Conservation (phyloP, 2,797 vertebrate species). For the Cacajao melanocephalus region DNA sequence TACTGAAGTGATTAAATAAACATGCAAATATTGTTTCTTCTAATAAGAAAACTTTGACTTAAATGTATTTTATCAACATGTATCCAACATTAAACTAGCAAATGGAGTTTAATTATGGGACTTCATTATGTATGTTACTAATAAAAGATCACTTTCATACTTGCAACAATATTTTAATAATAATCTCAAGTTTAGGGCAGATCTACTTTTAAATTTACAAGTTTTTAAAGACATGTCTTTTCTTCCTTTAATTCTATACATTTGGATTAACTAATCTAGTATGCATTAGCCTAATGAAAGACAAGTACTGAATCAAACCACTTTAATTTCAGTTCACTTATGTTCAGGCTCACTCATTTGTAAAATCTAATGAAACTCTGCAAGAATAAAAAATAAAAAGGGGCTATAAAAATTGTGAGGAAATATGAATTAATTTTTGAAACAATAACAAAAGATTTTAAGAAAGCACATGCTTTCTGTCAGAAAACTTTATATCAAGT, state of each 20-base stretch:
- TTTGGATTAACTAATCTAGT: constrained; percentile 63
- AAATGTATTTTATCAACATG: not conserved
- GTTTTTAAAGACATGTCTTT: not conserved
- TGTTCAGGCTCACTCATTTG: constrained; percentile 41
- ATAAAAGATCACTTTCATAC: not conserved
- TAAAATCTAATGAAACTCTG: constrained; percentile 63
- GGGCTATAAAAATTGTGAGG: not conserved
- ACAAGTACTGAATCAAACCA: constrained; percentile 54
- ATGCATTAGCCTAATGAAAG: constrained; percentile 61
- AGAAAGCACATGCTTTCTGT: constrained; percentile 29
- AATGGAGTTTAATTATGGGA: constrained; percentile 5
- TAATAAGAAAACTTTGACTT: constrained; percentile 53
- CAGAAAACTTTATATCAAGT: constrained; percentile 13
- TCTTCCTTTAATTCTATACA: constrained; percentile 49
- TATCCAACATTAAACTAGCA: not conserved
- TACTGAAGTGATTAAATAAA: constrained; percentile 48
- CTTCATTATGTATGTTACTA: not conserved
- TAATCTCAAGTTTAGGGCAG: constrained; percentile 15
- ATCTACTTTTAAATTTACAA: constrained; percentile 48
- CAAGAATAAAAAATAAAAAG: constrained; percentile 32
- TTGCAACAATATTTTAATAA: constrained; percentile 25
- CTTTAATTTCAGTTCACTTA: constrained; percentile 60
- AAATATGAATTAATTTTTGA: constrained; percentile 50
- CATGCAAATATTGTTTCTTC: constrained; percentile 46
- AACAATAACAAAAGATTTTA: constrained; percentile 34